phyloP scores from a whole-genome alignment of 2,888 invertebrate genomes.

The Mactromeris polynyma region DNA sequence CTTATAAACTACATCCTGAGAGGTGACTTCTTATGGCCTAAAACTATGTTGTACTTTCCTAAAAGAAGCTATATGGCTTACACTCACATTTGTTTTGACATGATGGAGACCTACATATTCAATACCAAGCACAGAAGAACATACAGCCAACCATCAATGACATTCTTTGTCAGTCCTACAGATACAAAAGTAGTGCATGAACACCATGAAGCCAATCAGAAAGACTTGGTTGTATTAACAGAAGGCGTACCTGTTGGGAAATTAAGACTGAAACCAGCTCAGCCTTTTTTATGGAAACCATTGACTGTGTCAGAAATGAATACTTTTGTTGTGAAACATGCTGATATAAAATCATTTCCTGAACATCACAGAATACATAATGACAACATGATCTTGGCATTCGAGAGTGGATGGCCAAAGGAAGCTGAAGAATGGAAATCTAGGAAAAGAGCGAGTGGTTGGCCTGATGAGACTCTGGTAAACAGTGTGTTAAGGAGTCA shows the following conservation, averaged over 20 bases:
- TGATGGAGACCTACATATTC: background rate
- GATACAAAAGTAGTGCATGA: constrained; percentile 12
- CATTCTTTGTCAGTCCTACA: background rate
- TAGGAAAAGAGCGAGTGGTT: constrained; percentile 17
- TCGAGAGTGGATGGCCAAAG: constrained; percentile 35
- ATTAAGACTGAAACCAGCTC: background rate
- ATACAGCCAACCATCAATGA: background rate
- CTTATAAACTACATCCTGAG: constrained; percentile 22
- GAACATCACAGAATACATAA: background rate
- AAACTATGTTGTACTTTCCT: background rate
- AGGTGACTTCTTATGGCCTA: background rate
- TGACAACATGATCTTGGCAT: background rate
- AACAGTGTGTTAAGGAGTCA: constrained; percentile 8
- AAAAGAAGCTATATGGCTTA: background rate
- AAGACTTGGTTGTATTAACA: background rate
- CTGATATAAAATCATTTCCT: background rate
- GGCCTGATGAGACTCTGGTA: constrained; percentile 25
- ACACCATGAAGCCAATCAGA: background rate
- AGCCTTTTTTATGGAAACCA: constrained; percentile 4
- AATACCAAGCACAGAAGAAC: background rate
- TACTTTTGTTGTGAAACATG: background rate
- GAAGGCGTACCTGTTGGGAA: constrained; percentile 5
- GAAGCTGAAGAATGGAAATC: constrained; percentile 37
- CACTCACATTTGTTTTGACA: background rate
- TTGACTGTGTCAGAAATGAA: background rate